phyloP scores from a whole-genome alignment of 92 coral and sea anemone genomes.

The Diadumene lineata region DNA sequence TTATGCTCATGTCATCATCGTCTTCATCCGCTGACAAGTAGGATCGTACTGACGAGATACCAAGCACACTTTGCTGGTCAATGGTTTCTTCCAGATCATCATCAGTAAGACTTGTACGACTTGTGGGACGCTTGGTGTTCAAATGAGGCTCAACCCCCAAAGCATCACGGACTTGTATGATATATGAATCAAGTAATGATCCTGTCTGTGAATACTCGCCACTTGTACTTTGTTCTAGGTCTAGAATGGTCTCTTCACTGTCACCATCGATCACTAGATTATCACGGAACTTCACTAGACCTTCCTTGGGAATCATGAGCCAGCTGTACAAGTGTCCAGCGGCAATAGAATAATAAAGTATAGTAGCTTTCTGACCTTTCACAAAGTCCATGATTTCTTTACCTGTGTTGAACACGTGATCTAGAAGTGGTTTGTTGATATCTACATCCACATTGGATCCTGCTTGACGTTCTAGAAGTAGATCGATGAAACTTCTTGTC shows the following conservation, averaged over 20 bases:
- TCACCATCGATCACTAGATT: constrained; percentile 83
- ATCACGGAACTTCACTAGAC: constrained; percentile 91
- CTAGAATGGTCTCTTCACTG: constrained; percentile 55
- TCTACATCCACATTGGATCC: constrained; percentile 39
- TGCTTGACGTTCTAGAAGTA: constrained; percentile 82
- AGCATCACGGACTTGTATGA: constrained; percentile 93
- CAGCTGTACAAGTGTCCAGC: constrained; percentile 96
- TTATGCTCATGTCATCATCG: constrained; percentile 72
- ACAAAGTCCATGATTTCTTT: constrained; percentile 88
- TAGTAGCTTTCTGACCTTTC: constrained; percentile 65
- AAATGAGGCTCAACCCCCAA: constrained; percentile 97
- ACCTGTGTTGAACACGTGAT: constrained; percentile 48
- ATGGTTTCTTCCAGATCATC: constrained; percentile 74
- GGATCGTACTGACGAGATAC: constrained; percentile 57
- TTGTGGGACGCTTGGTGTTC: constrained; percentile 63
- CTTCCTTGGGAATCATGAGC: constrained; percentile 83
- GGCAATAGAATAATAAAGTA: constrained; percentile 89
- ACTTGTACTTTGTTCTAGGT: constrained; percentile 73
- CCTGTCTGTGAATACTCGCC: constrained; percentile 59
- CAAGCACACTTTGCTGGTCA: constrained; percentile 72
- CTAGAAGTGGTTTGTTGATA: constrained; percentile 40
- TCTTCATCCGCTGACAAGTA: constrained; percentile 85
- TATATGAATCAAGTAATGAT: constrained; percentile 82
- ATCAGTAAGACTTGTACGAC: constrained; percentile 40
- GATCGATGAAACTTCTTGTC: constrained; percentile 85